phyloP scores from a whole-genome alignment of 2,888 invertebrate species.

The Gibbula magus region DNA sequence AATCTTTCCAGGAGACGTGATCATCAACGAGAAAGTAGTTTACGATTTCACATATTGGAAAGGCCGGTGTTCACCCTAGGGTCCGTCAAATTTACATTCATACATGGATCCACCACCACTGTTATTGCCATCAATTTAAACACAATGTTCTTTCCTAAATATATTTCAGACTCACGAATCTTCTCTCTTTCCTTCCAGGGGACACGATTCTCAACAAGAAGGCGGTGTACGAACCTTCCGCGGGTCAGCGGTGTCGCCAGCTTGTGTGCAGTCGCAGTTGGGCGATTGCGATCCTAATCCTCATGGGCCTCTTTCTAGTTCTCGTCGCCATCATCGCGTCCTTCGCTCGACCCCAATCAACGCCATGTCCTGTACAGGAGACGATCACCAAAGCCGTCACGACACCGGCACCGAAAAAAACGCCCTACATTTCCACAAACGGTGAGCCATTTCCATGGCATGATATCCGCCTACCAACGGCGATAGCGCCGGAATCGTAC shows the following conservation, averaged over 20 bases:
- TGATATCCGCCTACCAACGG: conserved; percentile 71
- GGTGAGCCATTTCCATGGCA: conserved; percentile 72
- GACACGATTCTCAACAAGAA: conserved; percentile 82
- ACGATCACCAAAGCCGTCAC: not conserved
- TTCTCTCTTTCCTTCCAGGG: conserved; percentile 18
- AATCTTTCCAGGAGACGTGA: not conserved
- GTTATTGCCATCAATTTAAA: not conserved
- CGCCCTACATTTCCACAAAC: conserved; percentile 57
- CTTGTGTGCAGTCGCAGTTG: conserved; percentile 75
- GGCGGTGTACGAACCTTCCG: conserved; percentile 83
- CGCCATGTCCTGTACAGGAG: conserved; percentile 19
- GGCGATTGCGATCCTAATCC: conserved; percentile 84
- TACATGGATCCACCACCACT: not conserved
- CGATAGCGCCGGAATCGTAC: conserved; percentile 81
- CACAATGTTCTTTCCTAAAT: not conserved
- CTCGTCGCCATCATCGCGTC: conserved; percentile 89
- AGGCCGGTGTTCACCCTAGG: no score
- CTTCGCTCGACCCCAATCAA: conserved; percentile 85
- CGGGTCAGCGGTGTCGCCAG: conserved; percentile 76
- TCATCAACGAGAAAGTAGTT: not conserved
- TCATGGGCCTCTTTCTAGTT: conserved; percentile 61
- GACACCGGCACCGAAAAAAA: not conserved
- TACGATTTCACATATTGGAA: no score
- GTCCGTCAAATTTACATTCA: no score
- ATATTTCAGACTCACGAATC: not conserved